Evolutionary conservation across 2,888 invertebrate species (phyloP).

Genomic region (Polia nebulosa): DNA sequence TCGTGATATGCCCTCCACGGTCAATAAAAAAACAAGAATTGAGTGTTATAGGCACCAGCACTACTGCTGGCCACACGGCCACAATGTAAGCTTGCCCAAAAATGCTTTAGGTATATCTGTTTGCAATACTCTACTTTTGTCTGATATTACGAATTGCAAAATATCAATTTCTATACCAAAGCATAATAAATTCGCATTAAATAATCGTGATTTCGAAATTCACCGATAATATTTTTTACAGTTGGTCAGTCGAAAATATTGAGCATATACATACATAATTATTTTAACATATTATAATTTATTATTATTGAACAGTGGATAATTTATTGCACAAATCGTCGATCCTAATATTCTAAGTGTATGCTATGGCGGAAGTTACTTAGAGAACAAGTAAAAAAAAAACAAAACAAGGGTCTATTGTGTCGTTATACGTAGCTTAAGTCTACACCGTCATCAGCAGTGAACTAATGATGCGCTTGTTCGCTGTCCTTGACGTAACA

Average conservation of each 20-base stretch:
- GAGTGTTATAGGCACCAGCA: conserved; percentile 44
- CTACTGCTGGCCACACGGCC: conserved; percentile 35
- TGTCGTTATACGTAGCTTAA: conserved; percentile 82
- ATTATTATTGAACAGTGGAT: conserved; percentile 82
- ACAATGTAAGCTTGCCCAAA: conserved; percentile 54
- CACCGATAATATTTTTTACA: conserved; percentile 84
- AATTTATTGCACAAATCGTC: conserved; percentile 88
- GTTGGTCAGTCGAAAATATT: conserved; percentile 90
- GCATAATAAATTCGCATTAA: conserved; percentile 72
- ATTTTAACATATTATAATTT: conserved; percentile 77
- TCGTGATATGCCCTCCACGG: conserved; percentile 66
- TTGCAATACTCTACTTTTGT: conserved; percentile 44
- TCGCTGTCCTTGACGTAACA: conserved; percentile 66
- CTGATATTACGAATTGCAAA: conserved; percentile 51
- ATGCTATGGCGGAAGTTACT: conserved; percentile 79
- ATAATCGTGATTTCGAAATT: conserved; percentile 69
- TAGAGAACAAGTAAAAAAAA: conserved; percentile 74
- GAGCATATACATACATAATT: conserved; percentile 82
- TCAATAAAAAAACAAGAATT: conserved; percentile 49
- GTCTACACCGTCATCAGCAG: conserved; percentile 81
- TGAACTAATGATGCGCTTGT: conserved; percentile 79
- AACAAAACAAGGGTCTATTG: conserved; percentile 77
- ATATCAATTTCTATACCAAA: conserved; percentile 65
- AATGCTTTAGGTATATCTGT: conserved; percentile 38
- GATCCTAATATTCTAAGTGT: conserved; percentile 82